A percentile compares a stretch with the other conserved stretches of the same genome.
Conservation (phyloP, 2,888 invertebrate genomes). For the Nomada ferruginata region DNA sequence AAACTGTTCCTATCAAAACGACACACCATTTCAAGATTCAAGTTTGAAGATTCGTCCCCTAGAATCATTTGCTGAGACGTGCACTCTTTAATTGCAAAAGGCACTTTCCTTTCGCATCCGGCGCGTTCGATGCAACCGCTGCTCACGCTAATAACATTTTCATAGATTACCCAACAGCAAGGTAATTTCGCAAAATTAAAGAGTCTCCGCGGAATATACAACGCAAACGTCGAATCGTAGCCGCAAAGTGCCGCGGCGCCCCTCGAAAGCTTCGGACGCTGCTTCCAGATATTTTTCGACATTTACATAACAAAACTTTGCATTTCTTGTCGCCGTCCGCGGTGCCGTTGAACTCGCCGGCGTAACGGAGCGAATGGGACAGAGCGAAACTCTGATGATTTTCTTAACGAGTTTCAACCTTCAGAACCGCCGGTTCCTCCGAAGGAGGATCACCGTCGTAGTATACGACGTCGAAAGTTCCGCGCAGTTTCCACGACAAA, state of each 20-base stretch:
- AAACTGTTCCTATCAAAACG: constrained; percentile 53
- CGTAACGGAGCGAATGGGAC: background rate
- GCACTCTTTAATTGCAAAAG: background rate
- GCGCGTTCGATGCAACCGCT: background rate
- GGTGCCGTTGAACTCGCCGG: background rate
- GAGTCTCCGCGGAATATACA: background rate
- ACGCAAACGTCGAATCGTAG: background rate
- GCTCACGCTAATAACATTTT: background rate
- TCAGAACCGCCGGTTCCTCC: background rate
- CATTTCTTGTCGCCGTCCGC: background rate
- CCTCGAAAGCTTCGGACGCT: background rate
- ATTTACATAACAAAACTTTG: constrained; percentile 9
- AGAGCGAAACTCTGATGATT: constrained; percentile 2
- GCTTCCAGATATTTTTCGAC: constrained; percentile 9
- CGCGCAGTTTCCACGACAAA: constrained; percentile 36
- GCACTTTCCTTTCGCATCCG: background rate
- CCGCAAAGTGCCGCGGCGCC: too few relatives aligned
- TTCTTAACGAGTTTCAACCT: constrained; percentile 38
- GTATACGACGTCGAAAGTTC: background rate
- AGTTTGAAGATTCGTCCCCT: too few relatives aligned
- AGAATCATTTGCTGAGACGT: too few relatives aligned
- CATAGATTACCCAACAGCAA: background rate
- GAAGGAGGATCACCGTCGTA: background rate
- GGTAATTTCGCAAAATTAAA: background rate
- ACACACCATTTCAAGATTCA: background rate